Conservation (phyloP, 1,140 invertebrate genomes). For the Drosophila truncata region DNA sequence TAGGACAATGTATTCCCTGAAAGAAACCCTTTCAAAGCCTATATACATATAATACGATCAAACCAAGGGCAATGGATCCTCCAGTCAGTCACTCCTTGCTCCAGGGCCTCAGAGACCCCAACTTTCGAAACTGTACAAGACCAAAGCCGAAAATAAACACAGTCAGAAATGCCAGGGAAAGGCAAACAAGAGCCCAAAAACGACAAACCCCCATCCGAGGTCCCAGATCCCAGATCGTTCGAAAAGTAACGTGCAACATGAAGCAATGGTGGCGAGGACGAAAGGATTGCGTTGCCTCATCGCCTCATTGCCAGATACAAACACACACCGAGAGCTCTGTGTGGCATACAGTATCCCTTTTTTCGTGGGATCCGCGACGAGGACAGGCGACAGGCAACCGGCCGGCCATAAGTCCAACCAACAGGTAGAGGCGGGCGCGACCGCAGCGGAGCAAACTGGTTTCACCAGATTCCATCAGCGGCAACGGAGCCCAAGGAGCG, state of each 20-base stretch:
- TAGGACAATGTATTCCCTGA: not conserved
- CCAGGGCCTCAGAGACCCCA: slow-evolving; percentile 9
- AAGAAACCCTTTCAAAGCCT: not conserved
- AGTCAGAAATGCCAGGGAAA: slow-evolving; percentile 34
- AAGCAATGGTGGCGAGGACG: slow-evolving; percentile 68
- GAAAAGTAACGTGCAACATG: slow-evolving; percentile 55
- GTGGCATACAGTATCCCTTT: slow-evolving; percentile 66
- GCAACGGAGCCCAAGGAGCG: slow-evolving; percentile 52
- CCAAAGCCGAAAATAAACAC: slow-evolving; percentile 43
- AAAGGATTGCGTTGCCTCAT: slow-evolving; percentile 70
- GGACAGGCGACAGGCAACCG: slow-evolving; percentile 10
- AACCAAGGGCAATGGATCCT: slow-evolving; percentile 3
- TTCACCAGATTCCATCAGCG: slow-evolving; percentile 65
- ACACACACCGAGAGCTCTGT: slow-evolving; percentile 9
- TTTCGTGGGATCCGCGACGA: slow-evolving; percentile 71
- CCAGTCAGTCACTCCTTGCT: slow-evolving; percentile 17
- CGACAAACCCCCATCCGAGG: slow-evolving; percentile 25
- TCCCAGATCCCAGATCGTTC: slow-evolving; percentile 13
- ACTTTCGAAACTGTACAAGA: slow-evolving; percentile 56
- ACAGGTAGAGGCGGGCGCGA: slow-evolving; percentile 70
- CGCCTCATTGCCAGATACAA: slow-evolving; percentile 43
- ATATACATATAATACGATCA: not conserved
- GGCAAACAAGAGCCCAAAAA: slow-evolving; percentile 51
- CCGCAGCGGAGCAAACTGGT: slow-evolving; percentile 60
- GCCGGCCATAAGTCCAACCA: slow-evolving; percentile 43